A percentile compares a stretch with the other conserved stretches of the same genome.
Evolutionary conservation across 1,140 invertebrate genomes (phyloP).

Genomic region (Melanaphis sacchari): DNA sequence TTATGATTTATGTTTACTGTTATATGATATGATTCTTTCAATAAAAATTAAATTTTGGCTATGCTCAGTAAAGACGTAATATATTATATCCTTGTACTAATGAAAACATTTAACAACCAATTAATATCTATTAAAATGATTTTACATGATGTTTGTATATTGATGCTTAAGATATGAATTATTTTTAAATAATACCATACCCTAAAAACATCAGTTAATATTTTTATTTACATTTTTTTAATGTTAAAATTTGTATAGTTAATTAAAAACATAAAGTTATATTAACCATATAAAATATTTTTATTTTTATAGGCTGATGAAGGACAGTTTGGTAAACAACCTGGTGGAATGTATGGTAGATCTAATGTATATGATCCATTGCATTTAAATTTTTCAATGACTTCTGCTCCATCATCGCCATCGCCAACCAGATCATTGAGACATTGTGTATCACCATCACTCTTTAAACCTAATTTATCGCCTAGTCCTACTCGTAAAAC

Average conservation of each 20-base stretch:
- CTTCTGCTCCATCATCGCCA: constrained; percentile 67
- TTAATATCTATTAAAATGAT: background rate
- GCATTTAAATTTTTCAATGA: constrained; percentile 64
- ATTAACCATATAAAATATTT: background rate
- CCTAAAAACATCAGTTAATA: no score
- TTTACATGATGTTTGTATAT: background rate
- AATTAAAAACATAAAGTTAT: background rate
- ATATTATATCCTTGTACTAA: background rate
- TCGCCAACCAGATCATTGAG: constrained; percentile 70
- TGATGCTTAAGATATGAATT: background rate
- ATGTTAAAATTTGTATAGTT: background rate
- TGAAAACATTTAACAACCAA: background rate
- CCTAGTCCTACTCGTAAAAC: constrained; percentile 83
- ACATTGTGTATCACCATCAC: constrained; percentile 59
- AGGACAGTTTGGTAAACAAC: constrained; percentile 19
- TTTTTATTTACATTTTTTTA: no score
- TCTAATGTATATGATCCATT: constrained; percentile 63
- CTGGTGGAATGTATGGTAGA: background rate
- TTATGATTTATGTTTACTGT: background rate
- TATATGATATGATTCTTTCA: background rate
- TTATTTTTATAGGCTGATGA: constrained; percentile 6
- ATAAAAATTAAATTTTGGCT: background rate
- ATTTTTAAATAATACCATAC: no score
- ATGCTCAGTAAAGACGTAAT: background rate
- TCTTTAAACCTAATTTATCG: constrained; percentile 70